Conservation (phyloP, 2,797 vertebrate species). For the Apodemus agrarius region DNA sequence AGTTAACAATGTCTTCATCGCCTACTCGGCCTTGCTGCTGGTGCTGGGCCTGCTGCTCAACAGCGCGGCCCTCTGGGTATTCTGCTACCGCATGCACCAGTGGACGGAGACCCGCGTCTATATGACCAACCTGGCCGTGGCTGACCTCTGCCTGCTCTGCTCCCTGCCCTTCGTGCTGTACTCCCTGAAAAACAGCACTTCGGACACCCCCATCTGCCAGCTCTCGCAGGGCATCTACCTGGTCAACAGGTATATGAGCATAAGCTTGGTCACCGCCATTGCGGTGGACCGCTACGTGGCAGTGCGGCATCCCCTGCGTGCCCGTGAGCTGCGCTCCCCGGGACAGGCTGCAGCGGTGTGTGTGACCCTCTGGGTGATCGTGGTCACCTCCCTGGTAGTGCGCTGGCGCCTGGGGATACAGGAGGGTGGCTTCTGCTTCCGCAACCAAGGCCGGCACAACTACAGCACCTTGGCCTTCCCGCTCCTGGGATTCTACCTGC, state of each 20-base stretch:
- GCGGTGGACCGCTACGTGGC: conserved; percentile 82
- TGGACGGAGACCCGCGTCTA: conserved; percentile 74
- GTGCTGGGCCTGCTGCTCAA: conserved; percentile 76
- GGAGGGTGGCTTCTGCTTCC: conserved; percentile 54
- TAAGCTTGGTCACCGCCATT: conserved; percentile 77
- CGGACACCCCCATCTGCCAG: fast-evolving
- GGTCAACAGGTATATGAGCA: conserved; percentile 85
- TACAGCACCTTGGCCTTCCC: background rate
- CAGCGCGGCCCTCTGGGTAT: conserved; percentile 76
- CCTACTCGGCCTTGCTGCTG: conserved; percentile 65
- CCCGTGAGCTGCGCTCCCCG: conserved; percentile 77
- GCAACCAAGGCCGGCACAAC: fast-evolving
- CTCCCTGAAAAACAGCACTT: background rate
- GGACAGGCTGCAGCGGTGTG: conserved; percentile 61
- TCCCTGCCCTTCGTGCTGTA: conserved; percentile 85
- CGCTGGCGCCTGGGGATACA: conserved; percentile 43
- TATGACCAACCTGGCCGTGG: conserved; percentile 77
- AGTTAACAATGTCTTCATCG: fast-evolving
- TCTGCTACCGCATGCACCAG: conserved; percentile 79
- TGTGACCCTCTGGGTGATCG: conserved; percentile 61
- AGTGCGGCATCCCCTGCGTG: conserved; percentile 67
- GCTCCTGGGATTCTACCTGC: conserved; percentile 74
- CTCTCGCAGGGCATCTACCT: conserved; percentile 82
- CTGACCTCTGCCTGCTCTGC: conserved; percentile 86
- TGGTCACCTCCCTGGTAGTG: conserved; percentile 11